phyloP scores from a whole-genome alignment of 2,113 vertebrate genomes.

The Brachypteracias leptosomus region DNA sequence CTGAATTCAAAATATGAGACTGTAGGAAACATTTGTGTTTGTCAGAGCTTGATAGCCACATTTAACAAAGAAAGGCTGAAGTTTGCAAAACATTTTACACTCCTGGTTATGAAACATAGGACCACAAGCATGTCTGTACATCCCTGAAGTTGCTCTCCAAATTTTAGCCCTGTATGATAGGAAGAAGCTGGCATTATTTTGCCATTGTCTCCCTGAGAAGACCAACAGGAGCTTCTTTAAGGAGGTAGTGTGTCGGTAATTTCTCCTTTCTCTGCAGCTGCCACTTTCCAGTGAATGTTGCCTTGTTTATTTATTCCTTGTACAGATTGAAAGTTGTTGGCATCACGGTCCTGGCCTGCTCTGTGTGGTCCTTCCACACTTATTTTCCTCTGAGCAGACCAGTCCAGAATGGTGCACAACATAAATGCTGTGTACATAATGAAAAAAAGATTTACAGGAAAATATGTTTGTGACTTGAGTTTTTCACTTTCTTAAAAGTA shows the following conservation, averaged over 20 bases:
- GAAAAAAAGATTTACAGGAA: not conserved
- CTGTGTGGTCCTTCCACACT: not conserved
- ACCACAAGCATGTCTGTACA: not conserved
- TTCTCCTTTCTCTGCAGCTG: not conserved
- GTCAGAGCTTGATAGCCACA: accelerated
- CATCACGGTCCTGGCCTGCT: not conserved
- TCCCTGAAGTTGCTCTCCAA: not conserved
- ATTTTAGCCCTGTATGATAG: not conserved
- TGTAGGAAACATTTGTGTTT: not conserved
- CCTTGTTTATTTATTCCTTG: not conserved
- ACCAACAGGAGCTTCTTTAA: not conserved
- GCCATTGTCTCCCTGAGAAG: not conserved
- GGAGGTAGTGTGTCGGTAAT: not conserved
- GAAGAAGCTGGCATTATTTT: not conserved
- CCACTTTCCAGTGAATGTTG: not conserved
- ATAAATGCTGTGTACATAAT: not conserved
- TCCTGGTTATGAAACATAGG: not conserved
- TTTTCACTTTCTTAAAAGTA: not conserved
- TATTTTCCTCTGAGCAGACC: not conserved
- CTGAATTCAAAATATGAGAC: not conserved
- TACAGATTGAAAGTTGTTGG: not conserved
- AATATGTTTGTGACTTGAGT: not conserved
- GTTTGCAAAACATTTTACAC: not conserved
- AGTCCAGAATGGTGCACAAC: not conserved
- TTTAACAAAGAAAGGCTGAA: not conserved